phyloP scores from a whole-genome alignment of 2,113 vertebrate genomes.

The Neolamprologus modestus region DNA sequence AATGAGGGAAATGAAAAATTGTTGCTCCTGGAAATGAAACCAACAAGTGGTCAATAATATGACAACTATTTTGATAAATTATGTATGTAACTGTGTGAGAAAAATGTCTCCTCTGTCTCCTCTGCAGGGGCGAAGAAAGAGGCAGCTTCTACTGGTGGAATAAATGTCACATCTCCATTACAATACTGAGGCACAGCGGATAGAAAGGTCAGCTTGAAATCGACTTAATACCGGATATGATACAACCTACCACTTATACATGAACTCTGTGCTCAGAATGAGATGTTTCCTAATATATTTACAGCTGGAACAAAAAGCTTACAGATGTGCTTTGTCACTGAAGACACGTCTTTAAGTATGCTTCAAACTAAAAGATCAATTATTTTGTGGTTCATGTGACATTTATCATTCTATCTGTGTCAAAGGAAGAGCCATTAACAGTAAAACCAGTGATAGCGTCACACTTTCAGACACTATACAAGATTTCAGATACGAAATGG shows the following conservation, averaged over 20 bases:
- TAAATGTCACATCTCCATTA: slow-evolving; percentile 22
- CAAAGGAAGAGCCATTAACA: background rate
- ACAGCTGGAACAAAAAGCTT: background rate
- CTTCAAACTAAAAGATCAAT: background rate
- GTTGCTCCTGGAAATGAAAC: background rate
- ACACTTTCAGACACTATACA: background rate
- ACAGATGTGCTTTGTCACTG: background rate
- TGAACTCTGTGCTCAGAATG: background rate
- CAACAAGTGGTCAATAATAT: background rate
- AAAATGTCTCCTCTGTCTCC: background rate
- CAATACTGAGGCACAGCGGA: background rate
- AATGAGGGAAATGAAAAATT: background rate
- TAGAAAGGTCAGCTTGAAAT: slow-evolving; percentile 12
- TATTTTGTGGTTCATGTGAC: background rate
- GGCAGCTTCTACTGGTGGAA: background rate
- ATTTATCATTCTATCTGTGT: background rate
- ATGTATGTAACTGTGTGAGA: background rate
- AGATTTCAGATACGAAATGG: background rate
- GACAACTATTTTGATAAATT: background rate
- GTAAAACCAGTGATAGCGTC: background rate
- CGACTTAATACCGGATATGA: background rate
- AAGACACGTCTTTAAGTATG: background rate
- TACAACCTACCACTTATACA: background rate
- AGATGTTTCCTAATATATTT: background rate
- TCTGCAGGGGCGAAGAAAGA: background rate